A percentile compares a stretch with the other conserved stretches of the same genome.
Conservation (phyloP, 2,888 invertebrate species). For the Euclidia mi region DNA sequence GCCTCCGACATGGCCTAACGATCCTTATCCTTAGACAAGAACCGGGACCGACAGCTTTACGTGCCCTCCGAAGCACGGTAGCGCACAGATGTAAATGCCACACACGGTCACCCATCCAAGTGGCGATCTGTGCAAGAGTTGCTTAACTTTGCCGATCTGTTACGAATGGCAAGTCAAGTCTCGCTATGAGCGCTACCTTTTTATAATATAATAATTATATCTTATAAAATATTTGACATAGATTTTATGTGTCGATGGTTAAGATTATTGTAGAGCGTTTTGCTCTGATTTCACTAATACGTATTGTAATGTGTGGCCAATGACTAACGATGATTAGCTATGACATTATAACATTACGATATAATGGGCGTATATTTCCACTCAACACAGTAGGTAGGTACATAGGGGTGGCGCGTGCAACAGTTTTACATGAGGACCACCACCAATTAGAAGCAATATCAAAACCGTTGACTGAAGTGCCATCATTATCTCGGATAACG, state of each 20-base stretch:
- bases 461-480: slow-evolving; percentile 86
- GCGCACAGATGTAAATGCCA: too few species aligned
- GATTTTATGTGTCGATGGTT: slow-evolving; percentile 2
- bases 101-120: too few species aligned
- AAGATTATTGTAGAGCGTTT: not conserved
- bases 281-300: slow-evolving; percentile 2
- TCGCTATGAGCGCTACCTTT: too few species aligned
- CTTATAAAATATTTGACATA: not conserved
- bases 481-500: slow-evolving; percentile 84
- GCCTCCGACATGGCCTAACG: too few species aligned
- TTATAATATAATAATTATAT: too few species aligned
- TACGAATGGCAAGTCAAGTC: too few species aligned
- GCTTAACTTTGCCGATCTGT: too few species aligned
- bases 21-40: too few species aligned
- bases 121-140: too few species aligned
- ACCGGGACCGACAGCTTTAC: too few species aligned
- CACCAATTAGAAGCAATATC: slow-evolving; percentile 88
- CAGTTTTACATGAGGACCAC: slow-evolving; percentile 86
- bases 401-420: slow-evolving; percentile 86
- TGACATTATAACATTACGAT: slow-evolving; percentile 21
- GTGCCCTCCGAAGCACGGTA: too few species aligned
- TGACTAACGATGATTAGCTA: slow-evolving; percentile 12
- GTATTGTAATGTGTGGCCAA: not conserved
- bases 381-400: slow-evolving; percentile 70
- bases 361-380: slow-evolving; percentile 35